Conservation (phyloP, 2,113 vertebrate species). For the Argyrosomus japonicus region DNA sequence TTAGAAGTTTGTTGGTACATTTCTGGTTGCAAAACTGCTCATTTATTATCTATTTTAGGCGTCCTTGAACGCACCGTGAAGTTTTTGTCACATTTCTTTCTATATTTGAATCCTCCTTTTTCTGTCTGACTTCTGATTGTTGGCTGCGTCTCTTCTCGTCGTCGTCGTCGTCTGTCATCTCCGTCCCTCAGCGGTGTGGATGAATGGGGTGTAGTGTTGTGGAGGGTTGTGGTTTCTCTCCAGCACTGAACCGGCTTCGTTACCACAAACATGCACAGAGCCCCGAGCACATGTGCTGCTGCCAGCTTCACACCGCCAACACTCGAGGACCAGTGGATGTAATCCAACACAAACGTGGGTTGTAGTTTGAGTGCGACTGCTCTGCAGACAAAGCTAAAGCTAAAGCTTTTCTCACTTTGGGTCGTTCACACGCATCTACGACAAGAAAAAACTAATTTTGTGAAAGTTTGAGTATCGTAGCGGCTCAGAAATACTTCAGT, state of each 20-base stretch:
- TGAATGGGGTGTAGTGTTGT: neutral
- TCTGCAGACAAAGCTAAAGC: neutral
- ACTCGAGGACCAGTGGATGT: neutral
- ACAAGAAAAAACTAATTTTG: too few species aligned
- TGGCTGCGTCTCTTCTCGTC: neutral
- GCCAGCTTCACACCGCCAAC: neutral
- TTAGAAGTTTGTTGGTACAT: too few species aligned
- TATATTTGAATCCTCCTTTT: neutral
- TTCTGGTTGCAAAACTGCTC: too few species aligned
- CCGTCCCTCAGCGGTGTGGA: neutral
- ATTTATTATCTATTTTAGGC: too few species aligned
- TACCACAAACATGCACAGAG: slow-evolving; percentile 26
- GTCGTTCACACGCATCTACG: too few species aligned
- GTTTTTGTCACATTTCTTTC: neutral
- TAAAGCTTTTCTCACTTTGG: neutral
- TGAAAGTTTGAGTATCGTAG: too few species aligned
- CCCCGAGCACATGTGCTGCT: neutral
- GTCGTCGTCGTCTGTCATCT: neutral
- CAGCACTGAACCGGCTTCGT: neutral
- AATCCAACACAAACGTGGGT: neutral
- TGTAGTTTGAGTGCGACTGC: neutral
- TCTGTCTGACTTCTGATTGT: neutral
- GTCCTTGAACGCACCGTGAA: neutral
- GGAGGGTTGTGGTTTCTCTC: slow-evolving; percentile 4
- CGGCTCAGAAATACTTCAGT: too few species aligned